Conservation (phyloP, 2,888 invertebrate species). For the Melanophora roralis region DNA sequence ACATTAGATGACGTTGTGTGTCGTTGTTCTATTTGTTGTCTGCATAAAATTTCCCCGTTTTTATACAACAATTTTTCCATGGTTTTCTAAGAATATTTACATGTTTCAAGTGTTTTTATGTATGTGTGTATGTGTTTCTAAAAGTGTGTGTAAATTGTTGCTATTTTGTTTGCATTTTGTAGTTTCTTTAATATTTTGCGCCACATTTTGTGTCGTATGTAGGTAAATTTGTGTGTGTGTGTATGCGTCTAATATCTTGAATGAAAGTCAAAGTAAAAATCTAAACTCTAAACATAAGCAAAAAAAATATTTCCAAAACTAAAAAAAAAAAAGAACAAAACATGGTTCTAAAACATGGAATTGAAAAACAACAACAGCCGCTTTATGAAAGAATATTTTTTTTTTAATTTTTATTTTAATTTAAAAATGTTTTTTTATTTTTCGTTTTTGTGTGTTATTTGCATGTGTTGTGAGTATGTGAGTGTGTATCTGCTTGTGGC, state of each 20-base stretch:
- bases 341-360: conserved; percentile 49
- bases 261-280: conserved; percentile 76
- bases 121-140: not conserved
- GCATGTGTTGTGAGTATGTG: not conserved
- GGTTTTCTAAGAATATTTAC: not conserved
- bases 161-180: conserved; percentile 32
- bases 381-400: conserved; percentile 24
- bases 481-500: not conserved
- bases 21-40: conserved; percentile 38
- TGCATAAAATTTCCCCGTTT: not conserved
- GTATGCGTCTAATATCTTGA: conserved; percentile 67
- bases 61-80: conserved; percentile 47
- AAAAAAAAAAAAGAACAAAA: conserved; percentile 43
- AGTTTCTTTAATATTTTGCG: conserved; percentile 57
- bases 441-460: too few relatives aligned
- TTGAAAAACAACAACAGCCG: conserved; percentile 50
- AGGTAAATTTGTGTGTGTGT: conserved; percentile 13
- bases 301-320: conserved; percentile 18
- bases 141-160: not conserved
- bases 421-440: not conserved
- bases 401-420: conserved; percentile 8
- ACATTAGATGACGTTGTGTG: conserved; percentile 53
- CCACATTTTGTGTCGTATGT: conserved; percentile 49
- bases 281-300: conserved; percentile 70
- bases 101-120: too few relatives aligned